phyloP scores from a whole-genome alignment of 1,140 invertebrate genomes.

The Campoletis sonorensis region DNA sequence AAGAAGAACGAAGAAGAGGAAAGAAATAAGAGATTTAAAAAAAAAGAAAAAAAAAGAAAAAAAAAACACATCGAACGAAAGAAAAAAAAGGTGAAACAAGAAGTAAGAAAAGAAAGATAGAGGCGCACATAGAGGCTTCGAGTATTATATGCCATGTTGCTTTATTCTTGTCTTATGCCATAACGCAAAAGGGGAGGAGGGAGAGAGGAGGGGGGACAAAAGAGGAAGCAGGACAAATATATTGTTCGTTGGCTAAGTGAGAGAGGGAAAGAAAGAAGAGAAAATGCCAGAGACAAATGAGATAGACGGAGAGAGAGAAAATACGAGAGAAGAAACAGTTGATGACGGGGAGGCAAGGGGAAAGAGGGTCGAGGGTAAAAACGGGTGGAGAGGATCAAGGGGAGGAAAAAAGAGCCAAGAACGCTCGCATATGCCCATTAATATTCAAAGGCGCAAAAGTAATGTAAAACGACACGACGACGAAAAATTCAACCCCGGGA shows the following conservation, averaged over 20 bases:
- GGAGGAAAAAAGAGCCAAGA: constrained; percentile 16
- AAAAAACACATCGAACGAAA: not conserved
- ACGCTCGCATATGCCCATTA: constrained; percentile 75
- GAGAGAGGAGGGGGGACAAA: not conserved
- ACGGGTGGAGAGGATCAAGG: constrained; percentile 55
- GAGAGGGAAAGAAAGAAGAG: constrained; percentile 3
- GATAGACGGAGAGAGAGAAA: constrained; percentile 15
- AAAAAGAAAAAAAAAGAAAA: constrained; percentile 8
- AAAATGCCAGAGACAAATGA: constrained; percentile 5
- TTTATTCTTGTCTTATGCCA: constrained; percentile 68
- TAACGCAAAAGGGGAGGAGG: constrained; percentile 64
- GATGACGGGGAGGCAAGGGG: not conserved
- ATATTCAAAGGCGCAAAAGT: constrained; percentile 78
- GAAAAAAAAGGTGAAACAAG: constrained; percentile 4
- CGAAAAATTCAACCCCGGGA: constrained; percentile 67
- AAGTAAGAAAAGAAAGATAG: constrained; percentile 28
- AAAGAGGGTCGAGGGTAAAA: not conserved
- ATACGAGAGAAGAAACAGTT: constrained; percentile 12
- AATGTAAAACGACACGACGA: constrained; percentile 76
- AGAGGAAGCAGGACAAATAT: not conserved
- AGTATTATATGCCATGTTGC: constrained; percentile 76
- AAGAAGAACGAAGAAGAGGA: constrained; percentile 36
- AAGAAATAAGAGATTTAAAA: constrained; percentile 22
- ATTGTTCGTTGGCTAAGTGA: constrained; percentile 11
- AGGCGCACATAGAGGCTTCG: constrained; percentile 51